phyloP scores from a whole-genome alignment of 1,140 invertebrate genomes.

The Neuroterus valhalla region DNA sequence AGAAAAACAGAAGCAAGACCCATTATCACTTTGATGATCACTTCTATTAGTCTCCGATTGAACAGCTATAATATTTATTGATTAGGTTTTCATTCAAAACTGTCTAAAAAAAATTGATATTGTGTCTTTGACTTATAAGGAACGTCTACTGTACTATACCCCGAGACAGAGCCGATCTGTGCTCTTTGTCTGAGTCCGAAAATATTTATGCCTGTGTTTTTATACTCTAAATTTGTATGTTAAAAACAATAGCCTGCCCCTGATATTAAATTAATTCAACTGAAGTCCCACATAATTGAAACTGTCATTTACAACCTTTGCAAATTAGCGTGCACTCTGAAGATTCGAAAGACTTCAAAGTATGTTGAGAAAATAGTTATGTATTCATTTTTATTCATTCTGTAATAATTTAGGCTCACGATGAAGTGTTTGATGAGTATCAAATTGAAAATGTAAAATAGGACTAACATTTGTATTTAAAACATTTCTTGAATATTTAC shows the following conservation, averaged over 20 bases:
- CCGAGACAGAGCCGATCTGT: background rate
- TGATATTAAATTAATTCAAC: conserved; percentile 1
- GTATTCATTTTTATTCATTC: too few species aligned
- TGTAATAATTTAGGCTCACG: too few species aligned
- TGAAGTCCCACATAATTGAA: background rate
- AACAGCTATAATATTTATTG: too few species aligned
- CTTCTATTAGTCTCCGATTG: too few species aligned
- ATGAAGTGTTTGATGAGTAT: too few species aligned
- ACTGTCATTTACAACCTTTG: background rate
- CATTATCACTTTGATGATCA: background rate
- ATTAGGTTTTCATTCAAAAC: background rate
- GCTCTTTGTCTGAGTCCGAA: background rate
- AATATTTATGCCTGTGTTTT: background rate
- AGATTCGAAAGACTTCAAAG: background rate
- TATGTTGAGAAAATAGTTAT: background rate
- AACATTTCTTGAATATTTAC: too few species aligned
- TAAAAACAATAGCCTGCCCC: background rate
- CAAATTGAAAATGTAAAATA: too few species aligned
- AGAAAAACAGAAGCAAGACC: background rate
- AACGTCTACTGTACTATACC: background rate
- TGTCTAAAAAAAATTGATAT: background rate
- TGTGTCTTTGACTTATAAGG: background rate
- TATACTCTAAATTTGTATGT: background rate
- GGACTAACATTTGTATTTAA: too few species aligned
- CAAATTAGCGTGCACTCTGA: background rate